Percentiles rank a stretch among this genome's conserved stretches.
Evolutionary conservation across 2,113 vertebrate species (phyloP).

Genomic region (Mastomys coucha): DNA sequence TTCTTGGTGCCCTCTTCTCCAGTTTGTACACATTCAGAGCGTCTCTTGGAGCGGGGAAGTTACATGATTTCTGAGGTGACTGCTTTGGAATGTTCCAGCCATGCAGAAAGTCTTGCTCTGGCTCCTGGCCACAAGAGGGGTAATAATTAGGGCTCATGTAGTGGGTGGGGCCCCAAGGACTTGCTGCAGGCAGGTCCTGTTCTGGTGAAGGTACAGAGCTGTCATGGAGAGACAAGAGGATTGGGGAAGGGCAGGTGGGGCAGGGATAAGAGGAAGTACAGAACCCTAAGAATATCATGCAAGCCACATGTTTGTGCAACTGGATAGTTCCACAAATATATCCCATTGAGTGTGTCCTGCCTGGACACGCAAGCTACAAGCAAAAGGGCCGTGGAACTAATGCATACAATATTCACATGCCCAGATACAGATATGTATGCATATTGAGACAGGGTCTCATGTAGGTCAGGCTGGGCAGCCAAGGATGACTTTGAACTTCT

Average conservation of each 20-base stretch:
- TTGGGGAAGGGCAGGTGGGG: not conserved
- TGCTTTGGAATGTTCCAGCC: not conserved
- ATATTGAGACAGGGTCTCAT: not conserved
- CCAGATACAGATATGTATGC: not conserved
- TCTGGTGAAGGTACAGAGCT: not conserved
- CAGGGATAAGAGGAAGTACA: not conserved
- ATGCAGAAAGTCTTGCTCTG: not conserved
- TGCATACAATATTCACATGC: fast-evolving
- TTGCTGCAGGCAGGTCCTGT: not conserved
- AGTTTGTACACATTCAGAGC: fast-evolving
- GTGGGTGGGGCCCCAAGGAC: not conserved
- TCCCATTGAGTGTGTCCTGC: not conserved
- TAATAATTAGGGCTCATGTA: not conserved
- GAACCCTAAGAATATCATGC: not conserved
- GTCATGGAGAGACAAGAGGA: not conserved
- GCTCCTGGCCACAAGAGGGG: not conserved
- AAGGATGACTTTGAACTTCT: not conserved
- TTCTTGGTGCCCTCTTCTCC: fast-evolving
- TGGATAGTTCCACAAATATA: not conserved
- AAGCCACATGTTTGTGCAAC: not conserved
- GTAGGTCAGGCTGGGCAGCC: not conserved
- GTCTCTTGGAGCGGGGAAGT: not conserved
- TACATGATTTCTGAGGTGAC: not conserved
- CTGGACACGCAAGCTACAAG: not conserved
- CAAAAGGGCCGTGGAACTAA: not conserved